These are phyloP conservation scores for Brachypteracias leptosomus DNA, from an alignment of 2,113 vertebrate species.

Conservation along the genomic window DNA sequence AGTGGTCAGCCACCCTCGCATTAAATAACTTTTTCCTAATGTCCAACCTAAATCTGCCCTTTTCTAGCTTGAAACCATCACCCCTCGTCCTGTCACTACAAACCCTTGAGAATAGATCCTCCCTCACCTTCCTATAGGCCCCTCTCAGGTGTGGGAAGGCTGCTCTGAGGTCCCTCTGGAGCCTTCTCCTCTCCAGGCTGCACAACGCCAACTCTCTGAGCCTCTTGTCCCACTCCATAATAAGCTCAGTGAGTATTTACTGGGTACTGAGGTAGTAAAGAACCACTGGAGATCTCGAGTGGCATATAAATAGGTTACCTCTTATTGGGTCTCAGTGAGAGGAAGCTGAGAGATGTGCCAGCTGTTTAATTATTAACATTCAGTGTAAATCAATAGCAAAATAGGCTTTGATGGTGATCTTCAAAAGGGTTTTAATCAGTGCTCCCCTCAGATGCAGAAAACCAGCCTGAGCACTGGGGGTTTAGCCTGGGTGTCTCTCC, in stretches of 20 bases:
- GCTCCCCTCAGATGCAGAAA: slow-evolving; percentile 8
- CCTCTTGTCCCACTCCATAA: too few relatives aligned
- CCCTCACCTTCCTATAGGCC: too few relatives aligned
- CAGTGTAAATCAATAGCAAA: slow-evolving; percentile 36
- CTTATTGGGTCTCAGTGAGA: slow-evolving; percentile 17
- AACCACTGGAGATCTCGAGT: slow-evolving; percentile 16
- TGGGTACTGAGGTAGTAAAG: background rate
- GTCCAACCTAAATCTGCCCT: too few relatives aligned
- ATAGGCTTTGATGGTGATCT: slow-evolving; percentile 33
- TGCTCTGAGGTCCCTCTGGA: too few relatives aligned
- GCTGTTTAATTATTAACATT: slow-evolving; percentile 47
- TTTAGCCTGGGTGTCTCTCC: slow-evolving; percentile 13
- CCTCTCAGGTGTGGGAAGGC: too few relatives aligned
- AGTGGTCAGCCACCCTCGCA: too few relatives aligned
- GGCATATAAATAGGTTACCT: slow-evolving; percentile 38
- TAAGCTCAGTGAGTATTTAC: background rate
- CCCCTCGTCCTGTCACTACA: too few relatives aligned
- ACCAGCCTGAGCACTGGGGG: background rate
- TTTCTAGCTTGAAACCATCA: too few relatives aligned
- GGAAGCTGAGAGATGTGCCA: slow-evolving; percentile 28
- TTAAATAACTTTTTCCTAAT: too few relatives aligned
- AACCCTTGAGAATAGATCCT: too few relatives aligned
- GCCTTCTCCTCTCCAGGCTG: too few relatives aligned
- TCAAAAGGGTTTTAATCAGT: slow-evolving; percentile 47
- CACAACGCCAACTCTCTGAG: too few relatives aligned